Conservation (phyloP, 2,888 invertebrate genomes). For the Drosophila anomelani region DNA sequence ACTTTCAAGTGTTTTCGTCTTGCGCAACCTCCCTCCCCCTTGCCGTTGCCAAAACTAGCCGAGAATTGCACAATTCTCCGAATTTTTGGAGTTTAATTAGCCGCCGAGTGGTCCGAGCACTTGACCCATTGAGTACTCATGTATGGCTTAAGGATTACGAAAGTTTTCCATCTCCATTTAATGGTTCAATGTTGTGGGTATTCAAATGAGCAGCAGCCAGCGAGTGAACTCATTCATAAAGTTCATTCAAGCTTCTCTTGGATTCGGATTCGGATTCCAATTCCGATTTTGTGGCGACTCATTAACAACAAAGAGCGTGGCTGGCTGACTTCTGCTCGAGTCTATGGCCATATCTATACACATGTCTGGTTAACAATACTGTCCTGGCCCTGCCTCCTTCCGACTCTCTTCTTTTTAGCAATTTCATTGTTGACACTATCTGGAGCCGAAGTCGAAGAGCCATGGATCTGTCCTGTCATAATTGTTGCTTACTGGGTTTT, state of each 20-base stretch:
- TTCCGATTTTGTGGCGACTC: slow-evolving; percentile 60
- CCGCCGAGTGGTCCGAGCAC: slow-evolving; percentile 12
- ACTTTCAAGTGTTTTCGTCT: slow-evolving; percentile 72
- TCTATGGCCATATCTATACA: slow-evolving; percentile 28
- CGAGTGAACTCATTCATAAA: slow-evolving; percentile 59
- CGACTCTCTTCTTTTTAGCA: slow-evolving; percentile 64
- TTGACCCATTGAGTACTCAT: slow-evolving; percentile 42
- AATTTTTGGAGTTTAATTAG: slow-evolving; percentile 53
- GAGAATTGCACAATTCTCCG: slow-evolving; percentile 69
- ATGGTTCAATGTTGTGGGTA: slow-evolving; percentile 1
- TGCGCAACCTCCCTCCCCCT: slow-evolving; percentile 23
- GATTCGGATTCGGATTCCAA: slow-evolving; percentile 10
- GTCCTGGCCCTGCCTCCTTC: slow-evolving; percentile 1
- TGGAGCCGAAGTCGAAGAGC: neutral
- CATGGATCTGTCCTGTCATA: slow-evolving; percentile 76
- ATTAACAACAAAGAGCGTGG: slow-evolving; percentile 47
- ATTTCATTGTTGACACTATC: slow-evolving; percentile 81
- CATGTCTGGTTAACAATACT: slow-evolving; percentile 36
- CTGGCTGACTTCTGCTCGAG: slow-evolving; percentile 1
- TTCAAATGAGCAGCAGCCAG: slow-evolving; percentile 19
- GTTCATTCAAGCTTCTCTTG: slow-evolving; percentile 48
- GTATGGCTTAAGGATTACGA: slow-evolving; percentile 41
- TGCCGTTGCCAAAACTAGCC: slow-evolving; percentile 60
- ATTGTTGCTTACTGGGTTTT: slow-evolving; percentile 62
- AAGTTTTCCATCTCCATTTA: slow-evolving; percentile 32